Evolutionary conservation across 2,888 invertebrate species (phyloP).

Genomic region (Muschampia plurimacula): DNA sequence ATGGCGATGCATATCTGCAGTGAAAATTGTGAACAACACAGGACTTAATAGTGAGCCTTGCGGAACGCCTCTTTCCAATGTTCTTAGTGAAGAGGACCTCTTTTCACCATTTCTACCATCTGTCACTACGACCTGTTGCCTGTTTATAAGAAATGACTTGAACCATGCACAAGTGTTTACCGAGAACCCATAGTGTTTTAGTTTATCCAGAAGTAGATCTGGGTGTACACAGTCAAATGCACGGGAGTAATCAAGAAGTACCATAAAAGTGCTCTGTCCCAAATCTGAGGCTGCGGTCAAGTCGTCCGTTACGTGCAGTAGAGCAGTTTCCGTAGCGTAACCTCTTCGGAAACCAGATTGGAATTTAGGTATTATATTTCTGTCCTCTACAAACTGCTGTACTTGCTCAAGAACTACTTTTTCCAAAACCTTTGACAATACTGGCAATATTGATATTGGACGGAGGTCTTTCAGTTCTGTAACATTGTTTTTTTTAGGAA

Average conservation of each 20-base stretch:
- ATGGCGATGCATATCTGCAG: background rate
- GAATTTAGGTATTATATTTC: constrained; percentile 31
- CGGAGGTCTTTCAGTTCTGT: constrained; percentile 44
- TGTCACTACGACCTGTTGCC: background rate
- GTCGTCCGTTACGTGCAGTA: constrained; percentile 5
- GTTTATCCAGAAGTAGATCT: background rate
- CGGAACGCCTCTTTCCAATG: background rate
- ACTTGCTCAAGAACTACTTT: constrained; percentile 37
- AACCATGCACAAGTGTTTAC: background rate
- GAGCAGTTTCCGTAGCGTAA: constrained; percentile 39
- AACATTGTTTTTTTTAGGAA: constrained; percentile 45
- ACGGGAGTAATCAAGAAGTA: too few relatives aligned
- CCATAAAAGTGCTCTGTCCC: too few relatives aligned
- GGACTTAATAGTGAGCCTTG: constrained; percentile 21
- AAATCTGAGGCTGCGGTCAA: too few relatives aligned
- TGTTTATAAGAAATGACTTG: background rate
- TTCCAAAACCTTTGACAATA: constrained; percentile 40
- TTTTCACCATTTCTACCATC: background rate
- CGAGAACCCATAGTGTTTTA: background rate
- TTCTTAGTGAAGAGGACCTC: background rate
- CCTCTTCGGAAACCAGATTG: constrained; percentile 41
- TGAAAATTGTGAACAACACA: constrained; percentile 3
- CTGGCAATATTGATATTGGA: constrained; percentile 46
- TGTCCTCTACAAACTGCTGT: constrained; percentile 27
- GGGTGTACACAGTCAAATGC: too few relatives aligned